These are phyloP conservation scores for Hippoglossus hippoglossus DNA, from an alignment of 2,797 vertebrate genomes.

Conservation along the genomic window DNA sequence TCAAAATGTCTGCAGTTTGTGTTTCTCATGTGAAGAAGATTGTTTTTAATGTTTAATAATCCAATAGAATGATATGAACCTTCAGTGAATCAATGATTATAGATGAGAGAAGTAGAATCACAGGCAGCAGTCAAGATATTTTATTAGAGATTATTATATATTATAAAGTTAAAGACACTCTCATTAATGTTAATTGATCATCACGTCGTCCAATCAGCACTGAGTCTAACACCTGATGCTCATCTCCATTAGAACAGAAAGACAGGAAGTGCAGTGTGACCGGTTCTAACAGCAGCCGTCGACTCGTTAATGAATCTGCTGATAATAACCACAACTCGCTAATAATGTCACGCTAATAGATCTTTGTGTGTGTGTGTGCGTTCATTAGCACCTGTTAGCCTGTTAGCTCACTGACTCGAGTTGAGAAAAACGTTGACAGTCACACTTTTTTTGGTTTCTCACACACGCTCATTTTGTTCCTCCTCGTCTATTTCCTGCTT, in stretches of 20 bases:
- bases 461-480: conserved; percentile 27
- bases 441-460: conserved; percentile 26
- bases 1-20: too few relatives aligned
- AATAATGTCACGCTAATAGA: conserved; percentile 61
- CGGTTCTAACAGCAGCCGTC: conserved; percentile 41
- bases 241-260: conserved; percentile 12
- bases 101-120: too few relatives aligned
- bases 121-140: too few relatives aligned
- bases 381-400: conserved; percentile 59
- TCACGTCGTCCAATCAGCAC: conserved; percentile 12
- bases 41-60: too few relatives aligned
- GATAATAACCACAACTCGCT: conserved; percentile 37
- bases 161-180: neutral
- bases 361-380: conserved; percentile 15
- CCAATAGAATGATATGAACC: too few relatives aligned
- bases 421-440: conserved; percentile 45
- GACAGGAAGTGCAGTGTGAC: conserved; percentile 49
- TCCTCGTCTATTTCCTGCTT: conserved; percentile 10
- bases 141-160: too few relatives aligned
- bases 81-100: too few relatives aligned
- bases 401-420: conserved; percentile 27
- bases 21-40: too few relatives aligned
- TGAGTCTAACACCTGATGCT: neutral
- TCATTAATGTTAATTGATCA: neutral
- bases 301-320: conserved; percentile 53